Evolutionary conservation across 2,113 vertebrate genomes (phyloP), one percentile per base, ranked within the genome.

Genomic region (Falco punctatus): DNA sequence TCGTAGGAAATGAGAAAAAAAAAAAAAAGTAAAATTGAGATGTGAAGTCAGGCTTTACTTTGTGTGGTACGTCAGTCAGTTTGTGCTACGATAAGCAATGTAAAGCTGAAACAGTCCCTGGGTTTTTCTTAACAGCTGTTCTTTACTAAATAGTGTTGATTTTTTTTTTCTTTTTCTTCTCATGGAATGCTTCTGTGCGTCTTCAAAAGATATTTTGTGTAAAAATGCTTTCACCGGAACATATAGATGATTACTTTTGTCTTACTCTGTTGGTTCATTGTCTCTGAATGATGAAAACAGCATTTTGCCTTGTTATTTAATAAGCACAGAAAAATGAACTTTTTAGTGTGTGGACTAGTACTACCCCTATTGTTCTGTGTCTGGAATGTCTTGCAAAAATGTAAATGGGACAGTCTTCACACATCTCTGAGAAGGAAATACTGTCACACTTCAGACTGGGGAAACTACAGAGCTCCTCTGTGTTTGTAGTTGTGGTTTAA

Each of bases 401-500:
- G 0, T 17, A 42, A 52, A 9, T 38, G 24, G 9, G 51, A n/a
- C 9, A n/a, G 21, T 85, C 6, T n/a, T 73, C n/a, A 64, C 13
- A 32, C 13, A 24, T 58, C 9, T 52, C 18, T 28, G 18, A 16
- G 18, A 42, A 38, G n/a, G 54, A 59, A 55, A 24, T 59, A 21
- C 11, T 49, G 6, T 54, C 48, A 28, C 7, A 6, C 13, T 93
- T 55, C 26, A 69, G 14, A 9, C 11, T 83, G 26, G 26, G 27
- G 21, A 17, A 59, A 23, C 24, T 40, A 2, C 19, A 21, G 27
- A 54, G 6, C 9, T 12, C 10, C 19, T 80, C 30, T 0, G 0
- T 59, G 15, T 77, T 71, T 77, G 38, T 42, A 38, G 14, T 42
- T 42, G 42, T 42, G 42, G 42, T 42, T 42, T 42, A 42, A 42